A percentile compares a stretch with the other conserved stretches of the same genome.
phyloP scores from a whole-genome alignment of 2,888 invertebrate species.

The Apamea epomidion region DNA sequence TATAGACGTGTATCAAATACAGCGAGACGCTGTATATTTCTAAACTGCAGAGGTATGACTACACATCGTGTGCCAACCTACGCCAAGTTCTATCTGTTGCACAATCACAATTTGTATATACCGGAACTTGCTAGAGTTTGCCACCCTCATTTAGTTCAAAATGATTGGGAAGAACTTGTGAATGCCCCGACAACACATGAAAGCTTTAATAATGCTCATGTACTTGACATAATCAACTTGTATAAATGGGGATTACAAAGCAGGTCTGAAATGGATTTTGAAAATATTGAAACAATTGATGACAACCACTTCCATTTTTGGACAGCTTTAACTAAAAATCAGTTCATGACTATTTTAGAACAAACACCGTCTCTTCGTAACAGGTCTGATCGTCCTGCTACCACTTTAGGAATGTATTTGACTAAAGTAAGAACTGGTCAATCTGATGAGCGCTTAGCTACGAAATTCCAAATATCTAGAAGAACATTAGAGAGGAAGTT shows the following conservation, averaged over 20 bases:
- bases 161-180: too few relatives aligned
- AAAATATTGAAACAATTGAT: slow-evolving; percentile 33
- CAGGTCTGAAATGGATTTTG: slow-evolving; percentile 32
- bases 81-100: slow-evolving; percentile 16
- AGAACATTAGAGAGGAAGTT: slow-evolving; percentile 19
- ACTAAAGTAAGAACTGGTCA: slow-evolving; percentile 41
- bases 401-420: slow-evolving; percentile 36
- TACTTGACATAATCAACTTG: slow-evolving; percentile 45
- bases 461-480: slow-evolving; percentile 27
- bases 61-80: slow-evolving; percentile 17
- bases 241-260: slow-evolving; percentile 42
- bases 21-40: slow-evolving; percentile 22
- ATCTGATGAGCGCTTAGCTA: slow-evolving; percentile 32
- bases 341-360: slow-evolving; percentile 44
- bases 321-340: slow-evolving; percentile 27
- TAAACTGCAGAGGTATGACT: slow-evolving; percentile 20
- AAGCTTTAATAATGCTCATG: not conserved
- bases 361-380: too few relatives aligned
- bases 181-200: too few relatives aligned
- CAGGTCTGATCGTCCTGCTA: slow-evolving; percentile 33
- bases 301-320: slow-evolving; percentile 11
- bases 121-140: slow-evolving; percentile 5
- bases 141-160: not conserved
- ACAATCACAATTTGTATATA: slow-evolving; percentile 14
- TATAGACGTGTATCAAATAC: too few relatives aligned